phyloP scores from a whole-genome alignment of 2,113 vertebrate species.

The Sarotherodon lohbergeri region DNA sequence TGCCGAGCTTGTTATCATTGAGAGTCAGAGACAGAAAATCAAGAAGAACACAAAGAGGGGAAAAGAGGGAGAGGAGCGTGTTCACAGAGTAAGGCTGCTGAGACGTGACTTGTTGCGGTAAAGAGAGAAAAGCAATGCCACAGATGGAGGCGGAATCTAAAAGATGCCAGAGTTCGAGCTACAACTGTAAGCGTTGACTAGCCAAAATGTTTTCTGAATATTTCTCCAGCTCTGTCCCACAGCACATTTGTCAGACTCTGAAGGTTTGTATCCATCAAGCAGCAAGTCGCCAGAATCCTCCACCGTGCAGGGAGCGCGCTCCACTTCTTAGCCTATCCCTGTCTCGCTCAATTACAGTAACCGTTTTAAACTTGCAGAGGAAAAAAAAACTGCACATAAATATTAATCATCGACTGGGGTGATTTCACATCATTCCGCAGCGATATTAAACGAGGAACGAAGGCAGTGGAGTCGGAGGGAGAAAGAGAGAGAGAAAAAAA shows the following conservation, averaged over 20 bases:
- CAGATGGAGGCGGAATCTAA: neutral
- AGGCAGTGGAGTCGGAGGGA: neutral
- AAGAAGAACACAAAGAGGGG: slow-evolving; percentile 8
- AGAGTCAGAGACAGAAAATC: slow-evolving; percentile 40
- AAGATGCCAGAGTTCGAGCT: neutral
- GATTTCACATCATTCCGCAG: slow-evolving; percentile 39
- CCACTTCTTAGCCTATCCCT: slow-evolving; percentile 4
- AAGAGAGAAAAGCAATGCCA: neutral
- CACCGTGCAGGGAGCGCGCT: neutral
- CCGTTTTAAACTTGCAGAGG: slow-evolving; percentile 21
- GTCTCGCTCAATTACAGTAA: slow-evolving; percentile 41
- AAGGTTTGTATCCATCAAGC: neutral
- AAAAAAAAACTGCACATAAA: slow-evolving; percentile 38
- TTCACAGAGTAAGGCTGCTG: neutral
- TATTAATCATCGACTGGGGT: slow-evolving; percentile 47
- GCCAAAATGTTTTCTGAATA: neutral
- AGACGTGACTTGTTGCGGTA: slow-evolving; percentile 4
- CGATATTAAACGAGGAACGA: slow-evolving; percentile 36
- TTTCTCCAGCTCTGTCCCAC: neutral
- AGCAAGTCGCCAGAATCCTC: neutral
- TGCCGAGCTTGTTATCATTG: slow-evolving; percentile 29
- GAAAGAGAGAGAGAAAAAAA: neutral
- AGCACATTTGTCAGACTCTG: neutral
- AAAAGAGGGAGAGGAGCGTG: neutral
- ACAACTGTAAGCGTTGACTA: neutral